phyloP scores from a whole-genome alignment of 2,888 invertebrate species.

The Heliconius hortense region DNA sequence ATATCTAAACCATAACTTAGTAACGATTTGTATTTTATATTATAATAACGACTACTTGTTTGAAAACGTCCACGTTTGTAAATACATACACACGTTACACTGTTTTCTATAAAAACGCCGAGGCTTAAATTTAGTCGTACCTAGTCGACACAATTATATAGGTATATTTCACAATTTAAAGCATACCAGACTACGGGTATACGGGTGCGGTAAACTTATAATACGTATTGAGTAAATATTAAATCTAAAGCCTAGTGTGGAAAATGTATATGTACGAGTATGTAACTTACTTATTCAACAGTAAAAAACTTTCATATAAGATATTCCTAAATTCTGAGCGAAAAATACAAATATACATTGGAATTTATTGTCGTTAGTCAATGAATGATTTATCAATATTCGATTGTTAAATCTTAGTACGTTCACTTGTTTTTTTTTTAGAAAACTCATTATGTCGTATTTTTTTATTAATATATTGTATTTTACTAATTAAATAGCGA shows the following conservation, averaged over 20 bases:
- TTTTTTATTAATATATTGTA: not conserved
- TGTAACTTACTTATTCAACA: not conserved
- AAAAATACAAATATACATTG: not conserved
- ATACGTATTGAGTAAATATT: slow-evolving; percentile 12
- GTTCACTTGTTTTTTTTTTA: not conserved
- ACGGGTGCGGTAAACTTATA: slow-evolving; percentile 62
- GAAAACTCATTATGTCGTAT: not conserved
- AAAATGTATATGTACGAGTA: not conserved
- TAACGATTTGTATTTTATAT: not conserved
- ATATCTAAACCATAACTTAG: not conserved
- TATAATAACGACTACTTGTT: not conserved
- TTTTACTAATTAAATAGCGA: not conserved
- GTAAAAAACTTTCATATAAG: not conserved
- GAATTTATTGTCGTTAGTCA: not conserved
- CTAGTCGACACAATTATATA: slow-evolving; percentile 20
- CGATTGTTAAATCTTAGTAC: not conserved
- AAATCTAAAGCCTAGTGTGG: not conserved
- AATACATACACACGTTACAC: not conserved
- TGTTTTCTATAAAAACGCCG: not conserved
- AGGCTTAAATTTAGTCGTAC: not conserved
- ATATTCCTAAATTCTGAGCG: not conserved
- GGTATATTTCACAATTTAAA: slow-evolving; percentile 62
- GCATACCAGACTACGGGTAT: slow-evolving; percentile 55
- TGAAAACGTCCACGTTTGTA: not conserved
- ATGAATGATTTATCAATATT: not conserved